Conservation (phyloP, 92 coral and sea anemone species). For the Epizoanthus illoricatus region DNA sequence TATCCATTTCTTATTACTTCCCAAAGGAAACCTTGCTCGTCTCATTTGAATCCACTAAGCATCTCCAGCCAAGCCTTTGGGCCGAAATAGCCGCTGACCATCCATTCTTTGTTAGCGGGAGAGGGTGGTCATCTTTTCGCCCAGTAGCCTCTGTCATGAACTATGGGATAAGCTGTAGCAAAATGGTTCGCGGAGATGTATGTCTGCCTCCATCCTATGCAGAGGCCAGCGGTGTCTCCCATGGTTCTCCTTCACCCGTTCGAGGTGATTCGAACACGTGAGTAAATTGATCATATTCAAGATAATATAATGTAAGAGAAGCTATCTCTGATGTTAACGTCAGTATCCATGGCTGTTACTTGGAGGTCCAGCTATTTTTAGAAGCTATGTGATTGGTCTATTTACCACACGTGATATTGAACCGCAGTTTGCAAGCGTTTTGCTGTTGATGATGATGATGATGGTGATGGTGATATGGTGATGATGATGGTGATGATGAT, state of each 20-base stretch:
- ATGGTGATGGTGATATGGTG: no score
- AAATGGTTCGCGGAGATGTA: constrained; percentile 59
- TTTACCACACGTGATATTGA: no score
- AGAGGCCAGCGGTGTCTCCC: constrained; percentile 31
- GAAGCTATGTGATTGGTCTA: no score
- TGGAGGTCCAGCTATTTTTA: no score
- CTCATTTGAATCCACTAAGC: constrained; percentile 58
- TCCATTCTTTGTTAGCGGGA: constrained; percentile 62
- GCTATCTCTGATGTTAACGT: no score
- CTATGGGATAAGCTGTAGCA: constrained; percentile 64
- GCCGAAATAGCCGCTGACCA: constrained; percentile 71
- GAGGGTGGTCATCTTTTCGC: constrained; percentile 67
- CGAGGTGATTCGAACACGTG: background rate
- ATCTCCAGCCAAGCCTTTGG: constrained; percentile 59
- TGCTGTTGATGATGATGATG: no score
- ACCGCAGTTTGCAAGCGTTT: no score
- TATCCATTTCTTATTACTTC: no score
- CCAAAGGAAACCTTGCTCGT: constrained; percentile 50
- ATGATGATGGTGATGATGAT: no score
- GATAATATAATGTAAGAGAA: no score
- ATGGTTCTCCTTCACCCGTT: constrained; percentile 27
- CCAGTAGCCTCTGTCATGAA: constrained; percentile 49
- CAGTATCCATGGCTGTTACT: no score
- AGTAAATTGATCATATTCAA: background rate
- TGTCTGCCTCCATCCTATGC: constrained; percentile 67